Evolutionary conservation across 2,113 vertebrate species (phyloP).

Genomic region (Hirundichthys speculiger): DNA sequence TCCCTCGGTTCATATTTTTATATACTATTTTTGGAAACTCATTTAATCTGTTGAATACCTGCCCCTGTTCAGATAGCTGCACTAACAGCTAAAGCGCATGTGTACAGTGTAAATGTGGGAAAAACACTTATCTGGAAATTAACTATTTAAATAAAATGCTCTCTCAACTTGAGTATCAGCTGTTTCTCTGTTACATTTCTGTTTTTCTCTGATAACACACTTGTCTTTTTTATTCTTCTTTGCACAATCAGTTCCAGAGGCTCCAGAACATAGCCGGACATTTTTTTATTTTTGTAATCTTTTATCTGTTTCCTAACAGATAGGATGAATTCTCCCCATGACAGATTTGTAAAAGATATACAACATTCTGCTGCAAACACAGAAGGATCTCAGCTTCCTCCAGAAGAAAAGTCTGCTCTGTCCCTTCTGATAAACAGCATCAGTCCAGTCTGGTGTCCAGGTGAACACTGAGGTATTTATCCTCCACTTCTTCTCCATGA

Average conservation of each 20-base stretch:
- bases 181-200: not conserved
- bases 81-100: slow-evolving; percentile 46
- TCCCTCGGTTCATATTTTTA: slow-evolving; percentile 18
- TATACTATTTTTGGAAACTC: slow-evolving; percentile 12
- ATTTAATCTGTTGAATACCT: slow-evolving; percentile 13
- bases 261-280: not conserved
- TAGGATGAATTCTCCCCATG: too few species aligned
- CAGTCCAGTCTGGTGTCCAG: too few species aligned
- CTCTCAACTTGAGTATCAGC: slow-evolving; percentile 4
- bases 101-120: slow-evolving; percentile 65
- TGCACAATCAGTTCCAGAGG: too few species aligned
- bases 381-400: too few species aligned
- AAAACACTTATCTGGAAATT: slow-evolving; percentile 46
- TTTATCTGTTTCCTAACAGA: too few species aligned
- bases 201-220: not conserved
- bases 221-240: not conserved
- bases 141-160: slow-evolving; percentile 63
- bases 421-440: too few species aligned
- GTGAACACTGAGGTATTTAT: too few species aligned
- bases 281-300: too few species aligned
- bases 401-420: too few species aligned
- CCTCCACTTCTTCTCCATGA: too few species aligned
- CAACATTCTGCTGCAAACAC: too few species aligned
- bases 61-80: slow-evolving; percentile 26
- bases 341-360: too few species aligned